These are phyloP conservation scores for Caenorhabditis panamensis DNA, from an alignment of 2,888 invertebrate species.

Conservation along the genomic window DNA sequence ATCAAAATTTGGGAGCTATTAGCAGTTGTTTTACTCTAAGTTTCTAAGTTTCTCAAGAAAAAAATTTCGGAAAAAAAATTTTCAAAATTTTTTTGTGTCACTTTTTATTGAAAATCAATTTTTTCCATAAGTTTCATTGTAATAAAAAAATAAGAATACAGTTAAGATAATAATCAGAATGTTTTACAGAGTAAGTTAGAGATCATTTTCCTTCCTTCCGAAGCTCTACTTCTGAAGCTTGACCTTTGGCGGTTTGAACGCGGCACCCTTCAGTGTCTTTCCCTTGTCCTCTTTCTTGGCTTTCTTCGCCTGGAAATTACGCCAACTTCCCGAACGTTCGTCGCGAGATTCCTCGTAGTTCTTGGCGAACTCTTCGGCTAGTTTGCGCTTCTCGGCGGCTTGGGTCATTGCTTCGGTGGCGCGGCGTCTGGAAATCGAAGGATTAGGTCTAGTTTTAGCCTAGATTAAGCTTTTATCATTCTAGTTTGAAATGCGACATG, in stretches of 20 bases:
- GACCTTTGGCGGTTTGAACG: constrained; percentile 78
- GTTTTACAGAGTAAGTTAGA: constrained; percentile 10
- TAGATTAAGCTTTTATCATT: no score
- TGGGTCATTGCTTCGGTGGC: constrained; percentile 95
- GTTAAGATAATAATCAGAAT: constrained; percentile 11
- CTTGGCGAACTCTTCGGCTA: constrained; percentile 97
- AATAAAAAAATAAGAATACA: no score
- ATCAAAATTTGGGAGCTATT: no score
- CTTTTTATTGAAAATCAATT: no score
- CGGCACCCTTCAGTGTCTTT: constrained; percentile 74
- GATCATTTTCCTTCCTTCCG: no score
- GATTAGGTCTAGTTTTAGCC: no score
- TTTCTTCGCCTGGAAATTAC: constrained; percentile 76
- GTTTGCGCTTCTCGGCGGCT: constrained; percentile 91
- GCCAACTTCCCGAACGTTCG: constrained; percentile 80
- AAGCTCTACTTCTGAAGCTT: constrained; percentile 65
- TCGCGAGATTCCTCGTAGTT: constrained; percentile 89
- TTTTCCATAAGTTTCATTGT: no score
- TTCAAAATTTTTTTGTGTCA: no score
- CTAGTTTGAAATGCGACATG: no score
- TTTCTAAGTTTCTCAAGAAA: no score
- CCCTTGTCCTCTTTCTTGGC: constrained; percentile 78
- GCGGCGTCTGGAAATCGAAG: constrained; percentile 83
- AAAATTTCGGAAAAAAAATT: no score
- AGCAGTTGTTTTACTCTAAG: no score